Evolutionary conservation across 2,113 vertebrate species (phyloP), one percentile per base, ranked within the genome.

Genomic region (Gobius niger): DNA sequence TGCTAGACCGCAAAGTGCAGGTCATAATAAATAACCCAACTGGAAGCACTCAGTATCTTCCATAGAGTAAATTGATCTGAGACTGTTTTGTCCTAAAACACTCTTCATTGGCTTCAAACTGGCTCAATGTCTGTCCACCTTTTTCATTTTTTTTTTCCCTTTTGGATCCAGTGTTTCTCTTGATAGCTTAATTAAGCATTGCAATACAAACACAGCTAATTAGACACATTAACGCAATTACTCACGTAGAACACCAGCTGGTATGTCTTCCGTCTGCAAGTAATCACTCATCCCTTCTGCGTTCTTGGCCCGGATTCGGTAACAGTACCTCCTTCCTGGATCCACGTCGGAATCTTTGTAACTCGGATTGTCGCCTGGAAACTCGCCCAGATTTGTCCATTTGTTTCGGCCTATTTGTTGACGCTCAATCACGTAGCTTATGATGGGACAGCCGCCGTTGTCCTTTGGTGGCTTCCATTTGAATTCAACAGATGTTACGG

Each of bases 391-490:
- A 44, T 83, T 83, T 67, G 81, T 82, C 96, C 95, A 97, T 16
- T 93, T 89, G 0, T 90, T 93, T 44, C 92, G 86, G 15, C 96
- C 95, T 0, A 92, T 63, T 81, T 96, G 94, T 70, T 89, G 92
- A 4, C 92, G 92, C 75, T 96, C 94, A 1, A 97, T 81, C 1
- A 87, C n/a, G 7, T 98, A 97, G 15, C 50, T 83, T 18, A 90
- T 89, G 65, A 97, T 10, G 0, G 91, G 85, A 62, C 87, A 93
- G 16, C 95, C 95, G 0, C 96, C 95, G 0, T 90, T 87, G 0
- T 98, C 94, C 72, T 89, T 92, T 0, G 96, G 95, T 7, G 93
- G 91, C 66, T 83, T 91, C 96, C 96, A 98, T 84, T 83, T 82
- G 52, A 97, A 94, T 7, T 90, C 91, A 68, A 96, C 85, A 44